phyloP scores from a whole-genome alignment of 2,888 invertebrate species.

The Icerya purchasi region DNA sequence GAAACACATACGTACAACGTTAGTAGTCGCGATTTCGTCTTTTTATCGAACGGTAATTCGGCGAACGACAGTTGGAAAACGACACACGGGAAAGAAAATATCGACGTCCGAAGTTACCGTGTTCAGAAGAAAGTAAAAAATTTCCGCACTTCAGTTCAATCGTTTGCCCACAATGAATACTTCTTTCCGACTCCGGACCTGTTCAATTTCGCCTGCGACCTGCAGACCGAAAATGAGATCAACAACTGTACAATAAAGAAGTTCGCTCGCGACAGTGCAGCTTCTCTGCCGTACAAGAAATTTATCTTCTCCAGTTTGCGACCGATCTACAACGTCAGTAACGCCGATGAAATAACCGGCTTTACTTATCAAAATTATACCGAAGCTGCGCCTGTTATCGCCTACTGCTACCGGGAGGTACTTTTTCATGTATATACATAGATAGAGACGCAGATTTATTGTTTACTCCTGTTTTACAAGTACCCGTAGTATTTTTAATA shows the following conservation, averaged over 20 bases:
- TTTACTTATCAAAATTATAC: constrained; percentile 9
- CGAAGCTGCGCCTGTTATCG: neutral
- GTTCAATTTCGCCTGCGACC: constrained; percentile 22
- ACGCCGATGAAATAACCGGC: constrained; percentile 5
- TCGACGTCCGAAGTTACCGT: constrained; percentile 30
- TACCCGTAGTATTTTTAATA: too few species aligned
- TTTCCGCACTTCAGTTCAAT: constrained; percentile 35
- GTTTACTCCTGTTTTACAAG: too few species aligned
- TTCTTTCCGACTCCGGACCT: constrained; percentile 40
- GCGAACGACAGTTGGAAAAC: neutral
- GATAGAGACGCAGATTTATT: too few species aligned
- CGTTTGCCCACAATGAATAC: constrained; percentile 31
- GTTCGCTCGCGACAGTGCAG: constrained; percentile 1
- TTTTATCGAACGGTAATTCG: constrained; percentile 1
- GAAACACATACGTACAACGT: constrained; percentile 6
- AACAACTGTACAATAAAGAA: constrained; percentile 11
- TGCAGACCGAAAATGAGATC: constrained; percentile 7
- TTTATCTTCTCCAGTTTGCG: constrained; percentile 7
- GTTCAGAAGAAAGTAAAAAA: constrained; percentile 34
- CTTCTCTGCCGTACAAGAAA: constrained; percentile 9
- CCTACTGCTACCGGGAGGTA: constrained; percentile 12
- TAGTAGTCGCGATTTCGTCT: constrained; percentile 6
- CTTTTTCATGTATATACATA: too few species aligned
- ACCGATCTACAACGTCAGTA: constrained; percentile 2
- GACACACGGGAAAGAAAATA: constrained; percentile 10